phyloP scores from a whole-genome alignment of 2,888 invertebrate genomes.

The Cryptocephalus primarius region DNA sequence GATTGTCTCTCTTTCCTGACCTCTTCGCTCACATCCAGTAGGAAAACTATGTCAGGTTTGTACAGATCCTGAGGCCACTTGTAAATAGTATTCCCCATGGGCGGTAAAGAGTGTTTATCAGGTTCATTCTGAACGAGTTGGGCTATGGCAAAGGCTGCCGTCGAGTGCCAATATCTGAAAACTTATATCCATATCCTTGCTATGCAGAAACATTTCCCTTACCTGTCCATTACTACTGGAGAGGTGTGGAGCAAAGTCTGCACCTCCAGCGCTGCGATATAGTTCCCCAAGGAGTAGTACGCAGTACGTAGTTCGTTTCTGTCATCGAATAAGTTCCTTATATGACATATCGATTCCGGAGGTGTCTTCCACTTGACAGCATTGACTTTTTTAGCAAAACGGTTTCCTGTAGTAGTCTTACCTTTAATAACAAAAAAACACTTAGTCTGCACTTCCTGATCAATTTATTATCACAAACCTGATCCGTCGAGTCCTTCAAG shows the following conservation, averaged over 20 bases:
- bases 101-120: slow-evolving; percentile 22
- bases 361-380: slow-evolving; percentile 32
- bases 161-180: slow-evolving; percentile 39
- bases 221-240: slow-evolving; percentile 40
- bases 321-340: slow-evolving; percentile 31
- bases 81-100: slow-evolving; percentile 26
- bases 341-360: slow-evolving; percentile 28
- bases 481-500: slow-evolving; percentile 40
- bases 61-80: slow-evolving; percentile 38
- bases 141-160: slow-evolving; percentile 36
- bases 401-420: slow-evolving; percentile 34
- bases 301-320: slow-evolving; percentile 28
- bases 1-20: slow-evolving; percentile 29
- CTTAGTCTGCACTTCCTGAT: not conserved
- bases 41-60: slow-evolving; percentile 35
- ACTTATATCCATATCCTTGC: not conserved
- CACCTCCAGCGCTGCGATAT: slow-evolving; percentile 36
- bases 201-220: slow-evolving; percentile 1
- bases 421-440: slow-evolving; percentile 23
- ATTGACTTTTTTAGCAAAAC: slow-evolving; percentile 27
- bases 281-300: slow-evolving; percentile 39
- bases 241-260: slow-evolving; percentile 19
- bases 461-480: slow-evolving; percentile 23
- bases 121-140: slow-evolving; percentile 25
- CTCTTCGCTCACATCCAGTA: slow-evolving; percentile 35